Percentiles rank a stretch among this genome's conserved stretches.
Conservation (phyloP, 2,113 vertebrate genomes). For the Daboia siamensis region DNA sequence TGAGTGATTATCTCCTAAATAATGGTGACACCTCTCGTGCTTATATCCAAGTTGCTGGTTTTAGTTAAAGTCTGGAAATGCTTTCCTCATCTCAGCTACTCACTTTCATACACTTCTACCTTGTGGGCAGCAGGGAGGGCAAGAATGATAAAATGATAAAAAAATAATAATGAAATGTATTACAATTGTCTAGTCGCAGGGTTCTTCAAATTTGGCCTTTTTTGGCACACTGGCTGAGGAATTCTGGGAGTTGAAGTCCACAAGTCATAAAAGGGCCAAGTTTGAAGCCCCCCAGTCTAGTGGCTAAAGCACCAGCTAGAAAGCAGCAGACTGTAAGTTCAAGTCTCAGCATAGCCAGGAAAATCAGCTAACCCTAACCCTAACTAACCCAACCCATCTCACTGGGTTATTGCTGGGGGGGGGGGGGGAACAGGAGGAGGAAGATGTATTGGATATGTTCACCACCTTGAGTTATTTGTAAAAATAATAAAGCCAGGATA, state of each 20-base stretch:
- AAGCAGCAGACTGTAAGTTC: not conserved
- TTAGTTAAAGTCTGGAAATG: not conserved
- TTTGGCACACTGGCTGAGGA: no score
- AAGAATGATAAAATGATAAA: not conserved
- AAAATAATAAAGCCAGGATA: not conserved
- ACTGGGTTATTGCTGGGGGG: not conserved
- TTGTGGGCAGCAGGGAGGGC: not conserved
- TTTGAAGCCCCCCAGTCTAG: not conserved
- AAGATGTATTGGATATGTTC: not conserved
- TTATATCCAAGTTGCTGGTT: not conserved
- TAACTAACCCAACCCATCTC: not conserved
- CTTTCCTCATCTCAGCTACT: not conserved
- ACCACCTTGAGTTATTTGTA: not conserved
- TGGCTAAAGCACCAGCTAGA: not conserved
- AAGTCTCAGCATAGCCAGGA: not conserved
- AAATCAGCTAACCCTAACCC: not conserved
- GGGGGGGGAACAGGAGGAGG: not conserved
- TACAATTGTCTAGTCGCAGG: not conserved
- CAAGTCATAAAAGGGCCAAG: no score
- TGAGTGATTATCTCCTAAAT: not conserved
- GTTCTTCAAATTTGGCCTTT: no score
- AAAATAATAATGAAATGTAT: not conserved
- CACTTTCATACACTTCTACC: not conserved
- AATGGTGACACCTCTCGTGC: not conserved
- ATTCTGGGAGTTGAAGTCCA: no score